These are phyloP conservation scores for Drosophila sulfurigaster DNA, from an alignment of 1,140 invertebrate genomes.

Conservation along the genomic window DNA sequence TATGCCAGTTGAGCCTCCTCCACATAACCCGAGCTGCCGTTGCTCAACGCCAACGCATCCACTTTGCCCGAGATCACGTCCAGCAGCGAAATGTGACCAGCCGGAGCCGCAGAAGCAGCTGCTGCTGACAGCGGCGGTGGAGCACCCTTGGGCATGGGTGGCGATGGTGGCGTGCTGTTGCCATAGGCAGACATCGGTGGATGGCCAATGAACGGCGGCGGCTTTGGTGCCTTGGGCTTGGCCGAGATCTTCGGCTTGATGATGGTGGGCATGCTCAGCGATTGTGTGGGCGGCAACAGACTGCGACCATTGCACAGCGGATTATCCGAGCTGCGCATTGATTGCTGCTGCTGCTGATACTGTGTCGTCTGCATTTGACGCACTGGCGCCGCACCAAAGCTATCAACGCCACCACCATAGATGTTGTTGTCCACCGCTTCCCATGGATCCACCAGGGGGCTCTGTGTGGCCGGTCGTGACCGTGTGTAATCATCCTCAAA, in stretches of 20 bases:
- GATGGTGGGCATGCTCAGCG: conserved; percentile 88
- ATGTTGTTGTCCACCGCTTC: conserved; percentile 85
- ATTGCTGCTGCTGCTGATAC: conserved; percentile 17
- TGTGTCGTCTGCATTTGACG: conserved; percentile 66
- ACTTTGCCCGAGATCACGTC: conserved; percentile 80
- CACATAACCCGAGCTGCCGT: conserved; percentile 55
- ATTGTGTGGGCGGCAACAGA: conserved; percentile 75
- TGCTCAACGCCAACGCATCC: conserved; percentile 67
- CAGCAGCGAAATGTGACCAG: conserved; percentile 79
- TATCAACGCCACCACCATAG: conserved; percentile 48
- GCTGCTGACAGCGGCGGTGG: conserved; percentile 89
- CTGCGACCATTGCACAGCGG: conserved; percentile 85
- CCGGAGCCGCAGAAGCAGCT: conserved; percentile 2
- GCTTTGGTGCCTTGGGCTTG: conserved; percentile 79
- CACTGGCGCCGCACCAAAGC: conserved; percentile 73
- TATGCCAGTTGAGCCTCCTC: conserved; percentile 85
- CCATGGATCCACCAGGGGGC: conserved; percentile 84
- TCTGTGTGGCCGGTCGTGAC: conserved; percentile 85
- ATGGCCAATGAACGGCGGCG: conserved; percentile 66
- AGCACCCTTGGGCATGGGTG: conserved; percentile 91
- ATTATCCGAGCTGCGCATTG: conserved; percentile 74
- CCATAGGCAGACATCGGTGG: conserved; percentile 50
- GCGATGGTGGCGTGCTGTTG: conserved; percentile 86
- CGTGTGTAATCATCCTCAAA: conserved; percentile 91
- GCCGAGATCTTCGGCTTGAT: conserved; percentile 86